A percentile compares a stretch with the other conserved stretches of the same genome.
Conservation (phyloP, 2,888 invertebrate species). For the Chrysolina oricalcia region DNA sequence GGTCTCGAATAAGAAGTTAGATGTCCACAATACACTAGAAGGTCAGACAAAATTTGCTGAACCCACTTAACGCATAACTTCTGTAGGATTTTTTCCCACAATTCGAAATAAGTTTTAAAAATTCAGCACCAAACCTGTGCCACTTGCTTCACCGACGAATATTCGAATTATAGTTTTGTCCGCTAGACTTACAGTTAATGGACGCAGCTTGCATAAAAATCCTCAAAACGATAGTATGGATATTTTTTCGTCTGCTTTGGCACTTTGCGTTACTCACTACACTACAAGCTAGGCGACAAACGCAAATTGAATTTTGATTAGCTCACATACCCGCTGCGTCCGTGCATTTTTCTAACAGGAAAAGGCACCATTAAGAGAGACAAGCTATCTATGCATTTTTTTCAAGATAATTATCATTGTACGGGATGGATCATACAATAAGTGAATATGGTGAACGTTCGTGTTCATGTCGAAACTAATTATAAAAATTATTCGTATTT, state of each 20-base stretch:
- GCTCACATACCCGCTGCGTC: constrained; percentile 32
- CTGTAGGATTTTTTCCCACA: constrained; percentile 36
- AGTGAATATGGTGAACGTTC: neutral
- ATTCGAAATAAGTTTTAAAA: constrained; percentile 38
- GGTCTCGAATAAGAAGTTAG: no score
- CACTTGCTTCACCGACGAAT: constrained; percentile 44
- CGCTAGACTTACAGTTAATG: constrained; percentile 55
- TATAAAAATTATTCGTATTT: no score
- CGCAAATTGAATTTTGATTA: constrained; percentile 39
- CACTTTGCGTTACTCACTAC: constrained; percentile 37
- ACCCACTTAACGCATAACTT: no score
- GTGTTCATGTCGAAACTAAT: no score
- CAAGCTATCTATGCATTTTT: constrained; percentile 27
- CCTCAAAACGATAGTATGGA: constrained; percentile 29
- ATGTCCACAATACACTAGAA: no score
- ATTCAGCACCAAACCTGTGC: constrained; percentile 48
- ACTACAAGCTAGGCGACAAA: constrained; percentile 30
- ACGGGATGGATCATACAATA: constrained; percentile 8
- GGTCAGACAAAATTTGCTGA: no score
- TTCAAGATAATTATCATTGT: constrained; percentile 16
- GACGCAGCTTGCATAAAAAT: constrained; percentile 49
- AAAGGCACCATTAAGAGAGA: constrained; percentile 36
- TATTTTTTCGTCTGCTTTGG: constrained; percentile 47
- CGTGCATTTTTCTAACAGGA: constrained; percentile 51
- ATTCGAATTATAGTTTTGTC: constrained; percentile 45